These are phyloP conservation scores for Atherinomorus stipes DNA, from an alignment of 2,113 vertebrate genomes.

Conservation along the genomic window DNA sequence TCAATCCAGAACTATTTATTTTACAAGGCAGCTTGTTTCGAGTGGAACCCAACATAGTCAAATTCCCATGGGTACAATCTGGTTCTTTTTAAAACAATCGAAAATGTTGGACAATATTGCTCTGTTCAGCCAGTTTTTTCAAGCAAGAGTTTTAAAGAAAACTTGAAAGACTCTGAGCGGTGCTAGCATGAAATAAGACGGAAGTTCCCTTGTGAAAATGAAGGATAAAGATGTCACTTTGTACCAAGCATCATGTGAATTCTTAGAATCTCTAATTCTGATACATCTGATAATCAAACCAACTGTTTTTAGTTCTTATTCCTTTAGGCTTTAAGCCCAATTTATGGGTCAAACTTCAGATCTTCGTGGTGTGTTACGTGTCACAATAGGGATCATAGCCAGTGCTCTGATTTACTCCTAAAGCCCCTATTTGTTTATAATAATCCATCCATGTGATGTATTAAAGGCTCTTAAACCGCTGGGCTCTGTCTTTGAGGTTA, in stretches of 20 bases:
- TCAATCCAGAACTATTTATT: conserved; percentile 65
- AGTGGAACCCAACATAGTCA: conserved; percentile 25
- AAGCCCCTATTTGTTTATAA: conserved; percentile 56
- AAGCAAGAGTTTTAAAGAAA: conserved; percentile 4
- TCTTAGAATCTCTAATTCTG: conserved; percentile 33
- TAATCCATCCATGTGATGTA: conserved; percentile 61
- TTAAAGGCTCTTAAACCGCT: conserved; percentile 24
- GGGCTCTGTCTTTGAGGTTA: conserved; percentile 47
- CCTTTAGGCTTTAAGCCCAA: conserved; percentile 25
- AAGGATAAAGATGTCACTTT: background rate
- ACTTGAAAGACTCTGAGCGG: background rate
- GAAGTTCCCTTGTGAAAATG: background rate
- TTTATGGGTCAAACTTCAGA: conserved; percentile 23
- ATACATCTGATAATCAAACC: conserved; percentile 39
- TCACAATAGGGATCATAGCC: conserved; percentile 33
- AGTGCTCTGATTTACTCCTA: conserved; percentile 25
- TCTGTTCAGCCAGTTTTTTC: background rate
- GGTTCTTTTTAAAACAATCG: conserved; percentile 30
- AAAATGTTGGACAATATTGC: conserved; percentile 17
- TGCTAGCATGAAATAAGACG: background rate
- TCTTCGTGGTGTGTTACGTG: conserved; percentile 2
- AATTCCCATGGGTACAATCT: conserved; percentile 8
- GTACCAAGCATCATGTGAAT: background rate
- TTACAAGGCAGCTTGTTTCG: conserved; percentile 49
- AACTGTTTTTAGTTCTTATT: conserved; percentile 32